Conservation (phyloP, 2,888 invertebrate genomes). For the Bruchidius siliquastri region DNA sequence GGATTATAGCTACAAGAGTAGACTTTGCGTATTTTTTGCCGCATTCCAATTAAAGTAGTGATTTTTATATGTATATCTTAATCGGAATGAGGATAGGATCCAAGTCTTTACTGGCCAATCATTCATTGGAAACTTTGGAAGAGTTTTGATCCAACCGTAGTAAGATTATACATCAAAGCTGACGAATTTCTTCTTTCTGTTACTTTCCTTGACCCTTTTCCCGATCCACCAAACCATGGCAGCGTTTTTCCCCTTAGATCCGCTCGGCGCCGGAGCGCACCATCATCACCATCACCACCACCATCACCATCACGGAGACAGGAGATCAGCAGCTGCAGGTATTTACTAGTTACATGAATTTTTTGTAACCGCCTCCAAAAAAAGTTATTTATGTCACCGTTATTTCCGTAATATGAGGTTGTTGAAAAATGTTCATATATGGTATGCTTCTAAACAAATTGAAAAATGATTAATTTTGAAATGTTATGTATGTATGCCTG, state of each 20-base stretch:
- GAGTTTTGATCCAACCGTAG: background rate
- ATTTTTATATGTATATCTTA: too few relatives aligned
- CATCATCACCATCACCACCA: conserved; percentile 8
- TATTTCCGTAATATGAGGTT: too few relatives aligned
- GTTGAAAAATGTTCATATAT: too few relatives aligned
- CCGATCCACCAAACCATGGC: background rate
- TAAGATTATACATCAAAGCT: background rate
- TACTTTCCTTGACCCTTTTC: background rate
- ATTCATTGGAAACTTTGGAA: background rate
- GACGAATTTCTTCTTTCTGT: background rate
- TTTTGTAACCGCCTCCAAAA: too few relatives aligned
- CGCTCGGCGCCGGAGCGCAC: conserved; percentile 11
- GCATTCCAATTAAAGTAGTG: too few relatives aligned
- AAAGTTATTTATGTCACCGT: too few relatives aligned
- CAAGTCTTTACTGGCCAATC: background rate
- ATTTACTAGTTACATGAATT: background rate
- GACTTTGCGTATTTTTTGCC: too few relatives aligned
- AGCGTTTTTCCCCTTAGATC: conserved; percentile 8
- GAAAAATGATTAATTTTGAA: too few relatives aligned
- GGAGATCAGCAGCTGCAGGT: background rate
- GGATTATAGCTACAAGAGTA: too few relatives aligned
- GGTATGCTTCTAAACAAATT: too few relatives aligned
- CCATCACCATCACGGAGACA: conserved; percentile 10
- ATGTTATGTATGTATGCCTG: too few relatives aligned
- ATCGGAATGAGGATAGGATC: too few relatives aligned